A percentile compares a stretch with the other conserved stretches of the same genome.
Conservation (phyloP, 2,888 invertebrate genomes). For the Ophonus ardosiacus region DNA sequence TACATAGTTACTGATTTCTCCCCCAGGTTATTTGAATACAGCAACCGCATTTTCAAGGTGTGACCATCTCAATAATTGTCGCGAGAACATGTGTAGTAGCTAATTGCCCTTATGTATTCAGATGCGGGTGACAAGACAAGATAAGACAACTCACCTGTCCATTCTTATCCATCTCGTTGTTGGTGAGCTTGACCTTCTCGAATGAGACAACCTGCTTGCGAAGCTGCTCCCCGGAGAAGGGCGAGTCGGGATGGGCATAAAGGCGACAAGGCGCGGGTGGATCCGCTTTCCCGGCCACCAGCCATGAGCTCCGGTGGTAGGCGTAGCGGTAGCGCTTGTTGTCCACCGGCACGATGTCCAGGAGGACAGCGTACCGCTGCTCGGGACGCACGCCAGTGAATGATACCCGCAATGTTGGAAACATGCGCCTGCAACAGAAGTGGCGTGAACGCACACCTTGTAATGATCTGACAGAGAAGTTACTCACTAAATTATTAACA, state of each 20-base stretch:
- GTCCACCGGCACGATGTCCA: slow-evolving; percentile 90
- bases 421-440: slow-evolving; percentile 84
- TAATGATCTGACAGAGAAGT: slow-evolving; percentile 47
- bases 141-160: slow-evolving; percentile 80
- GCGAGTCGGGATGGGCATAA: slow-evolving; percentile 88
- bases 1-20: too few relatives aligned
- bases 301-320: slow-evolving; percentile 89
- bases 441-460: slow-evolving; percentile 59
- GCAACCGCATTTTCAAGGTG: neutral
- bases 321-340: slow-evolving; percentile 89
- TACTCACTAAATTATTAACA: neutral
- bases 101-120: neutral
- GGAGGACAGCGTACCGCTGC: slow-evolving; percentile 84
- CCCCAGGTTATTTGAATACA: neutral
- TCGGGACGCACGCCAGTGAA: slow-evolving; percentile 84
- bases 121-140: slow-evolving; percentile 11
- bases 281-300: slow-evolving; percentile 90
- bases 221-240: slow-evolving; percentile 88
- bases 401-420: slow-evolving; percentile 87
- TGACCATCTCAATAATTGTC: neutral
- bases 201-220: slow-evolving; percentile 88
- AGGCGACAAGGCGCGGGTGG: slow-evolving; percentile 85
- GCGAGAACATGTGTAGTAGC: slow-evolving; percentile 34
- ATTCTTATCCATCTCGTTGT: slow-evolving; percentile 89
- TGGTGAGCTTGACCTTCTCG: slow-evolving; percentile 90